Percentiles rank a stretch among this genome's conserved stretches.
These are phyloP conservation scores for Acanthochromis polyacanthus DNA, from an alignment of 2,113 vertebrate species.

Conservation along the genomic window DNA sequence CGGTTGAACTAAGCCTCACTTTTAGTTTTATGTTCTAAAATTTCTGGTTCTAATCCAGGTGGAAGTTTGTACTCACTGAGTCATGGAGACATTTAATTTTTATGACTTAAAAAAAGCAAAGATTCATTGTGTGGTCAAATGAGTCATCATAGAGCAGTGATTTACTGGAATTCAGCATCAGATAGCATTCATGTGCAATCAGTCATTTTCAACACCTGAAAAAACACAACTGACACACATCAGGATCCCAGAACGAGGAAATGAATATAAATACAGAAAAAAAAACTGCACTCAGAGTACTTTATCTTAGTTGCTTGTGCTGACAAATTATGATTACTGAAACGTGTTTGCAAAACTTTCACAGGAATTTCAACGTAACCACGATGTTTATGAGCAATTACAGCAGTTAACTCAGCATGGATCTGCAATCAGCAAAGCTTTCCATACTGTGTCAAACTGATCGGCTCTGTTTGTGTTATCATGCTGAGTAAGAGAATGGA, in stretches of 20 bases:
- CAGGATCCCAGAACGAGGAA: neutral
- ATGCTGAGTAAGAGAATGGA: neutral
- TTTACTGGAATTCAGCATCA: slow-evolving; percentile 43
- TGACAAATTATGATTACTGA: neutral
- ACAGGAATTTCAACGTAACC: slow-evolving; percentile 13
- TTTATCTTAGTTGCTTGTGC: no score
- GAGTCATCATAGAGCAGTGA: slow-evolving; percentile 37
- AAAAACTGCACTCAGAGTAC: neutral
- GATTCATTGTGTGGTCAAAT: slow-evolving; percentile 29
- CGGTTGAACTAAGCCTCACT: neutral
- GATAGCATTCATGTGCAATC: slow-evolving; percentile 11
- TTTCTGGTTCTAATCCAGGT: slow-evolving; percentile 9
- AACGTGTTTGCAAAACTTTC: neutral
- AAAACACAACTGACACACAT: neutral
- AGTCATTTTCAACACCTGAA: slow-evolving; percentile 1
- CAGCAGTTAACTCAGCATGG: neutral
- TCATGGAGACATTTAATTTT: neutral
- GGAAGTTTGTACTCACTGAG: slow-evolving; percentile 5
- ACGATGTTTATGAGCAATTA: neutral
- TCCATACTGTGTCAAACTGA: neutral
- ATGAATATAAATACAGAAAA: neutral
- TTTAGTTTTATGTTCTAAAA: neutral
- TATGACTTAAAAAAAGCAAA: slow-evolving; percentile 8
- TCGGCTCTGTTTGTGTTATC: neutral
- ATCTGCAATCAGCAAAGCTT: neutral